Percentiles rank a stretch among this genome's conserved stretches.
These are phyloP conservation scores for Diprion similis DNA, from an alignment of 1,140 invertebrate species.

Conservation along the genomic window DNA sequence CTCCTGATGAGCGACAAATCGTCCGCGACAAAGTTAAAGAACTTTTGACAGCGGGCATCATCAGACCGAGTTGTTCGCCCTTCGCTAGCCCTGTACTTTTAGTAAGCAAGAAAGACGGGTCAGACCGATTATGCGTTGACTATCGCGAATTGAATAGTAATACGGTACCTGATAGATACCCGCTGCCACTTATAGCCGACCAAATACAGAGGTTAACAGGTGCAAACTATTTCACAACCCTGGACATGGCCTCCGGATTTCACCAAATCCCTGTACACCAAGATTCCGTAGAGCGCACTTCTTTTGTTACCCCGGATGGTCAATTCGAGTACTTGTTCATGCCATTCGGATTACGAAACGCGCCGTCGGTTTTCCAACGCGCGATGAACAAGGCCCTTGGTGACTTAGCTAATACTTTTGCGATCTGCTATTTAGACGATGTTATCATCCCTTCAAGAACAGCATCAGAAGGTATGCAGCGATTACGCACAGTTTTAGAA, in stretches of 20 bases:
- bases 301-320: slow-evolving; percentile 53
- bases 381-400: slow-evolving; percentile 20
- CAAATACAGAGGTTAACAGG: slow-evolving; percentile 46
- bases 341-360: slow-evolving; percentile 58
- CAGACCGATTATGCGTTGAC: slow-evolving; percentile 54
- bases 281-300: slow-evolving; percentile 53
- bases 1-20: slow-evolving; percentile 17
- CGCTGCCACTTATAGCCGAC: slow-evolving; percentile 57
- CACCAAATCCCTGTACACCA: slow-evolving; percentile 55
- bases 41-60: slow-evolving; percentile 20
- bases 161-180: slow-evolving; percentile 50
- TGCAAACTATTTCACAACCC: slow-evolving; percentile 42
- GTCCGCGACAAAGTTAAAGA: slow-evolving; percentile 23
- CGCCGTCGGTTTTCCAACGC: slow-evolving; percentile 48
- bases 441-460: slow-evolving; percentile 24
- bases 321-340: slow-evolving; percentile 52
- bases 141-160: slow-evolving; percentile 49
- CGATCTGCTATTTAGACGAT: slow-evolving; percentile 29
- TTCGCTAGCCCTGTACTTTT: slow-evolving; percentile 49
- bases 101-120: slow-evolving; percentile 53
- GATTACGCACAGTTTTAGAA: slow-evolving; percentile 31
- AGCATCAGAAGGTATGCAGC: slow-evolving; percentile 32
- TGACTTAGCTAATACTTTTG: slow-evolving; percentile 12
- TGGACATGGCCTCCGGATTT: slow-evolving; percentile 58
- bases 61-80: slow-evolving; percentile 35